Base-by-base conservation (phyloP, 2,888 invertebrate species). In the Drosophila conformis region DNA sequence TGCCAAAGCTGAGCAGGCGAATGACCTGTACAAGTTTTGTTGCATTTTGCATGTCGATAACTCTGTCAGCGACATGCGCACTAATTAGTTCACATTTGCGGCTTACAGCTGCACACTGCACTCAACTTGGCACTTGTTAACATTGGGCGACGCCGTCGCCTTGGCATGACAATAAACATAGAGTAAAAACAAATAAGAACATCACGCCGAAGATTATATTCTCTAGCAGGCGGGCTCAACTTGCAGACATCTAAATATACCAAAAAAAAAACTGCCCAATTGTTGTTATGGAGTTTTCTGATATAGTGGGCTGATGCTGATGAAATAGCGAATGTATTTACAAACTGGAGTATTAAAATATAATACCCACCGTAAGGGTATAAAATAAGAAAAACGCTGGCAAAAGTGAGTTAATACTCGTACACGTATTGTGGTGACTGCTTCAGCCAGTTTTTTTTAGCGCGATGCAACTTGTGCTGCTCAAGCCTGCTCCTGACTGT, bases 31-130 rank as follows among this genome's bases (percentile, higher is more conserved):
- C 61, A 62, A 62, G 52, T 64, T 75, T 69, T 59, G 59, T 66
- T 75, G 66, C 66, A 75, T 63, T 69, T 76, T 76, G 76, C 76
- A 76, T 69, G 76, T 69, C 89, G 81, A 87, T 84, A 76, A 67
- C 74, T 78, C 78, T 81, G 83, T 73, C 86, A 87, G 83, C 86
- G 76, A 89, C 89, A 86, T 87, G 86, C 86, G 81, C 89, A 86
- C 86, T 87, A 89, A 89, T 89, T 89, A 89, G 89, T 83, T 80
- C 75, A 82, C 74, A 87, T 75, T 85, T 79, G 79, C 78, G 75
- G 79, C 74, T 63, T 76, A 77, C 76, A 78, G 80, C 75, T 73
- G 78, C 78, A 60, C 69, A 59, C 56, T 52, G 83, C 82, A 85
- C 82, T 86, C 78, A 61, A 70, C 82, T 82, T 76, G 86, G 57